Conservation (phyloP, 2,797 vertebrate species). For the Sorex maritimensis region DNA sequence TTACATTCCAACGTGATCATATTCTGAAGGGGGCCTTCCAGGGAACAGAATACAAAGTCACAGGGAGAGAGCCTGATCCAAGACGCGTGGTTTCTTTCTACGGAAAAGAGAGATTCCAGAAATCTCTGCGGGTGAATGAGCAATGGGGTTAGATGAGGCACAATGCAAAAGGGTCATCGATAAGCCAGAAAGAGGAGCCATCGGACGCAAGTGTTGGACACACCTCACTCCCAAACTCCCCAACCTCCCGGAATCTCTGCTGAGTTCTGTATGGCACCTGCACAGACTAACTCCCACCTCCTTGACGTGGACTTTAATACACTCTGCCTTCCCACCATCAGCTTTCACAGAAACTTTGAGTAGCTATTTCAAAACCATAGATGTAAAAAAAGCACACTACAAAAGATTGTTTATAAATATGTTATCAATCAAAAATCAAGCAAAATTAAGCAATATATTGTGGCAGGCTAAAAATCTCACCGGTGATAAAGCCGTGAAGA, state of each 20-base stretch:
- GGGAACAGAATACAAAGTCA: background rate
- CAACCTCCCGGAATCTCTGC: background rate
- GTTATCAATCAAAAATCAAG: slow-evolving; percentile 43
- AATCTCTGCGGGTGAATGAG: background rate
- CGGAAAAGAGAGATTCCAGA: background rate
- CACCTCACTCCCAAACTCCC: background rate
- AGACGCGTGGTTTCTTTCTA: background rate
- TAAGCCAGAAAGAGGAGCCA: background rate
- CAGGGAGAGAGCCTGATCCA: background rate
- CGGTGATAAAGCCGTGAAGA: slow-evolving; percentile 30
- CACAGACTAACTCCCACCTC: background rate
- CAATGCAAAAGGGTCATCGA: background rate
- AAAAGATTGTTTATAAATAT: slow-evolving; percentile 50
- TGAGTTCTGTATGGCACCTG: background rate
- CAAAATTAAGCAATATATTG: slow-evolving; percentile 58
- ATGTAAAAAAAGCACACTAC: slow-evolving; percentile 49
- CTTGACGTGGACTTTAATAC: background rate
- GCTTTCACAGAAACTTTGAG: slow-evolving; percentile 35
- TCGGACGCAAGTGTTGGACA: background rate
- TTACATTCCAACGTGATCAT: background rate
- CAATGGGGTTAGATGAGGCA: background rate
- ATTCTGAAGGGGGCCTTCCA: background rate
- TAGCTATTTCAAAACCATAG: slow-evolving; percentile 60
- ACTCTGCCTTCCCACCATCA: slow-evolving; percentile 9
- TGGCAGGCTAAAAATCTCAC: background rate